Conservation (phyloP, 2,113 vertebrate species). For the Cebidichthys violaceus region DNA sequence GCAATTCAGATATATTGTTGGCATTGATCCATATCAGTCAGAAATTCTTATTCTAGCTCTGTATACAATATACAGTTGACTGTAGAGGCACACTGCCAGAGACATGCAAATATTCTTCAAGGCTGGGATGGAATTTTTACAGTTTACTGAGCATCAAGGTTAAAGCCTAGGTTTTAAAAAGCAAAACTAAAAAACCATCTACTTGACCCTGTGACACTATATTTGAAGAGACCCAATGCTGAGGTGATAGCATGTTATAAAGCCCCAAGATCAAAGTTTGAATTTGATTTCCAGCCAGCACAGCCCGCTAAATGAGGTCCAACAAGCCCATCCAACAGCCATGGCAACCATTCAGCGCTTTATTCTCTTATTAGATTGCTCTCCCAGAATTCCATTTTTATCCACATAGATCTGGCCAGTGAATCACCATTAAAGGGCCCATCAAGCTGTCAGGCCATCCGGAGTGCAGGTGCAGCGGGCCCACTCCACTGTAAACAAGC, state of each 20-base stretch:
- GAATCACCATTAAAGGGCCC: constrained; percentile 85
- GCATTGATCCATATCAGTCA: constrained; percentile 21
- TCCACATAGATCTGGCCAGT: constrained; percentile 83
- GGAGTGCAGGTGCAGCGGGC: constrained; percentile 79
- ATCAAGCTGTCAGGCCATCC: constrained; percentile 84
- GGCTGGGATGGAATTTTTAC: constrained; percentile 58
- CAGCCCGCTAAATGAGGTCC: constrained; percentile 61
- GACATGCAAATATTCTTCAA: constrained; percentile 40
- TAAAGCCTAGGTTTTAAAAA: constrained; percentile 66
- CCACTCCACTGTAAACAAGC: constrained; percentile 83
- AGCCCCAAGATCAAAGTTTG: constrained; percentile 80
- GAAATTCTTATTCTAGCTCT: constrained; percentile 41
- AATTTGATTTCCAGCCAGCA: constrained; percentile 77
- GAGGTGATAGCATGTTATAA: constrained; percentile 77
- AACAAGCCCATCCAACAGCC: constrained; percentile 70
- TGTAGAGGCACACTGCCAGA: constrained; percentile 38
- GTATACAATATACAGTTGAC: constrained; percentile 43
- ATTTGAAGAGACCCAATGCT: constrained; percentile 57
- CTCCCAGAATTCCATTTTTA: constrained; percentile 86
- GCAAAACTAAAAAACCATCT: constrained; percentile 65
- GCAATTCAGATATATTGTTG: constrained; percentile 28
- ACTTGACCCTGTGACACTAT: constrained; percentile 72
- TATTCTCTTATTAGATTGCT: constrained; percentile 85
- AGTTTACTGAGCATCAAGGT: constrained; percentile 71
- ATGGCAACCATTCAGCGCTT: constrained; percentile 76